Evolutionary conservation across 2,113 vertebrate species (phyloP).

Genomic region (Phyllostomus hastatus): DNA sequence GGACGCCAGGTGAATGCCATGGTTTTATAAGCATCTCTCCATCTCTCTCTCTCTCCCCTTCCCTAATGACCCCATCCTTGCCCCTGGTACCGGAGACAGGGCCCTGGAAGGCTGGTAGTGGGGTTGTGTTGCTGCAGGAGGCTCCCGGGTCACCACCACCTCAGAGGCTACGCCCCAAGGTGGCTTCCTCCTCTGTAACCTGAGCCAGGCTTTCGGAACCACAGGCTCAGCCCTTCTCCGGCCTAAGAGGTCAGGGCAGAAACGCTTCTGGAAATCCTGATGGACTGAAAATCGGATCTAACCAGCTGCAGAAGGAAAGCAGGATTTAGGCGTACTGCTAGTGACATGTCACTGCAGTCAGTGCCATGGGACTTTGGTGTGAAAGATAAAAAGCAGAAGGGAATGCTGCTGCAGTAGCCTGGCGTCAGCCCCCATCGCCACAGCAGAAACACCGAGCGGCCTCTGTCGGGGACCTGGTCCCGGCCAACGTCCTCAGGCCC

Average conservation of each 20-base stretch:
- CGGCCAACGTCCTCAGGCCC: accelerated
- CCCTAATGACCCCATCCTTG: too few relatives aligned
- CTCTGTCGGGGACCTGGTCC: not conserved
- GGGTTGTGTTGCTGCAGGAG: not conserved
- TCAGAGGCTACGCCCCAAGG: not conserved
- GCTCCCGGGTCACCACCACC: not conserved
- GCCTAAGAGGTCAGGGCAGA: not conserved
- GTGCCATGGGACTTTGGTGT: accelerated
- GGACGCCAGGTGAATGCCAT: not conserved
- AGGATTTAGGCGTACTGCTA: not conserved
- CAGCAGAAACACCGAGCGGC: not conserved
- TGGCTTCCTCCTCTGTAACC: not conserved
- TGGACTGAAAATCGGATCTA: not conserved
- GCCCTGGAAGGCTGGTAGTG: not conserved
- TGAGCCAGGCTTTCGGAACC: not conserved
- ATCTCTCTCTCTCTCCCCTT: not conserved
- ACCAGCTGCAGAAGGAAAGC: not conserved
- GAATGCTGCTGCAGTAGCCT: not conserved
- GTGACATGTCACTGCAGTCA: not conserved
- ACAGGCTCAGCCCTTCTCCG: not conserved
- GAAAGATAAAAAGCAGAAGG: not conserved
- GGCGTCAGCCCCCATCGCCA: accelerated
- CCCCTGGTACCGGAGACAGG: not conserved
- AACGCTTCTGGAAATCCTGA: not conserved
- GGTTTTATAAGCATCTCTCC: not conserved